Evolutionary conservation across 2,113 vertebrate genomes (phyloP), one percentile per base, ranked within the genome.

Genomic region (Sapajus apella): DNA sequence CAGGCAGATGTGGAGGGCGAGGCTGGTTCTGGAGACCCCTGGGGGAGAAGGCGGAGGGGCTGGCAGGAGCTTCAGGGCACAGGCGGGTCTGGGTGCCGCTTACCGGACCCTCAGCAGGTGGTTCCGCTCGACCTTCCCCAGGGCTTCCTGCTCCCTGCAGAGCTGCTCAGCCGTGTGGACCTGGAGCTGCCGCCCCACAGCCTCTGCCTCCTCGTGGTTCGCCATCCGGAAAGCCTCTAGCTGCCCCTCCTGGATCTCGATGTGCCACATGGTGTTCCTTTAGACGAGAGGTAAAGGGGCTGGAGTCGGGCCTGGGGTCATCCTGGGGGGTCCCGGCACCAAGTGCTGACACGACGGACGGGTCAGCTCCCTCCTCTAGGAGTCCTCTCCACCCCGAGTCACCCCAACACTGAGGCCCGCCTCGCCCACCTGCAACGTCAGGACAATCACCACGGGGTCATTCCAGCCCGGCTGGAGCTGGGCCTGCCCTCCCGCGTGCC

Each of bases 181-280:
- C 56, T 82, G 93, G 84, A 97, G 98, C n/a, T 95, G 43, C 75
- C 40, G 82, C 47, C 98, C 96, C 10, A 98, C 96, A 47, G 97
- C 94, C 88, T 97, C 97, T 82, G 98, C 98, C 40, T 99, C 98
- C 72, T 97, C 94, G 32, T 93, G 84, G 80, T 98, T 84, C 66
- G 97, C 96, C 81, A 98, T 97, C 47, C 30, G 95, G 27, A 99
- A 80, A 0, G 13, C 89, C 35, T 98, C 85, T 0, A 98, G 97
- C 93, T 96, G 99, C 87, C 98, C 98, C 92, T 98, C 98, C 37
- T 99, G 97, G 18, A 98, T 96, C 95, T 99, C 98, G n/a, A 99
- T 88, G 92, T 98, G 98, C 98, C 98, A 99, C 97, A 99, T 93
- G 97, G 99, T 95, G 2, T 96, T 97, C 97, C 98, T 99, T 98